Evolutionary conservation across 1,140 invertebrate genomes (phyloP), one percentile per base, ranked within the genome.

Genomic region (Dryas iulia): DNA sequence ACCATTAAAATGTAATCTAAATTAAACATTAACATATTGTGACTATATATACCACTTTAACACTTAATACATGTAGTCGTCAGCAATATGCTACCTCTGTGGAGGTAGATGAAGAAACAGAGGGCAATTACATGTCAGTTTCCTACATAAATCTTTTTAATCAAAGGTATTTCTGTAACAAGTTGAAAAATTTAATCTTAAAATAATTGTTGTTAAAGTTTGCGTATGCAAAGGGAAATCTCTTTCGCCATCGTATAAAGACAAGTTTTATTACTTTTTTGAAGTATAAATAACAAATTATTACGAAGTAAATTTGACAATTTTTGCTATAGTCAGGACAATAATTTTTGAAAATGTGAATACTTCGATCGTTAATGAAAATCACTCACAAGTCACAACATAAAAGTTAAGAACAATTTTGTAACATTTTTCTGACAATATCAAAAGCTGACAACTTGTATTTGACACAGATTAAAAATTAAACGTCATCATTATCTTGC

Each of bases 61-160:
- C 23, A 58, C 18, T 25, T 60, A n/a, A 58, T 66, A 62, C 33
- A 62, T 62, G 69, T 35, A 69, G 59, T 73, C 67, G 67, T 70
- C 67, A 70, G 59, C 63, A 70, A 26, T 58, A 54, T 53, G 59
- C 57, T 69, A 63, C 24, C 30, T 12, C 53, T 18, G 59, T 61
- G 30, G 66, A 62, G 62, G 66, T 66, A 60, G 31, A 54, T 33
- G 12, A 31, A 35, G 12, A 25, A 28, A 54, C 18, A 35, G 53
- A 56, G 33, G 5, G 26, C 25, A 26, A 28, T 71, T 71, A 71
- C 62, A 71, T 71, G 12, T 52, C 59, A 26, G 6, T 62, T 71
- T 66, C 53, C 11, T 18, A 12, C 25, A 62, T 8, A 14, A 21
- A 39, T 30, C n/a, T 39, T 62, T 18, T 62, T 62, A 52, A 26